Base-by-base conservation (phyloP, 2,797 vertebrate genomes). In the Silurus lanzhouensis region DNA sequence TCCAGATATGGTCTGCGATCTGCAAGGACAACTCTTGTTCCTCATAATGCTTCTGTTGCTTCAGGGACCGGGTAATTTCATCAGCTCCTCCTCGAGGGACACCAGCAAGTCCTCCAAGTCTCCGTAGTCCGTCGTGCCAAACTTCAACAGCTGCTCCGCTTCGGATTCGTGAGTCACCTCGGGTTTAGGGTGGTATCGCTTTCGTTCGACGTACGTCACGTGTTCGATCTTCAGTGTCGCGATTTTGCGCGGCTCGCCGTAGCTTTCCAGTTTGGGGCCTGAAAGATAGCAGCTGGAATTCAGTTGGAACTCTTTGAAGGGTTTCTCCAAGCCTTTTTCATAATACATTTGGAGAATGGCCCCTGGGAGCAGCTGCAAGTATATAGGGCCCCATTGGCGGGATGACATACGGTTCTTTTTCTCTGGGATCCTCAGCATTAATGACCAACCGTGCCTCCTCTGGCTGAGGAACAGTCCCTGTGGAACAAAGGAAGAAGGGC, bases 361-460 rank as follows among this genome's bases (percentile, higher is more conserved):
- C 82, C 98, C 97, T 0, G 96, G 90, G 64, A 97, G 86, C 88
- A 99, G 87, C 0, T 95, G 95, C n/a, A 99, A 94, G 90, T 98
- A 99, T 91, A 99, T 97, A 0, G 98, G 98, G 1, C 98, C 98
- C 98, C 98, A 99, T 68, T 99, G 98, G 61, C 98, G 95, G 15
- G 98, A 99, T 0, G 98, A 99, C 98, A 99, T 99, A 93, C 97
- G 96, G 92, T 98, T 99, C 93, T 99, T 99, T 92, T 98, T 99
- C 89, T 99, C 98, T 0, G 98, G 98, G 88, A 99, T 99, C 90
- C 98, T 96, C 90, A 99, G 90, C 98, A 99, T 96, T 91, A 99
- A 94, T 0, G 97, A 92, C 98, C 98, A 99, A 44, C 98, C 98
- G 0, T 97, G 94, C 71, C 92, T 94, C 81, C 92, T 95, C 86